Base-by-base conservation (phyloP, 1,140 invertebrate species). In the Trachelipus rathkii region DNA sequence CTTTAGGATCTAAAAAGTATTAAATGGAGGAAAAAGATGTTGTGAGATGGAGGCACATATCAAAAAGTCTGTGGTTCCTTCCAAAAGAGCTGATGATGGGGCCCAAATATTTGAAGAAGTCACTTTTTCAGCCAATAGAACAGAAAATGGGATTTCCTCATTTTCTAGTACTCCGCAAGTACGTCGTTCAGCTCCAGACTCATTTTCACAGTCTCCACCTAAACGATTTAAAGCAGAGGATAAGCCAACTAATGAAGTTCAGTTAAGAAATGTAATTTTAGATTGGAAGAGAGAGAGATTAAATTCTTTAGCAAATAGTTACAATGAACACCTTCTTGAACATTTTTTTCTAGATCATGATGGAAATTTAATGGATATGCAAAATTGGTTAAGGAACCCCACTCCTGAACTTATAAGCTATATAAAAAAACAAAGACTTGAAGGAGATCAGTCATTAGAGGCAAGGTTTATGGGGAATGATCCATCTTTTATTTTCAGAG, bases 291-390 rank as follows among this genome's bases (percentile, higher is more conserved):
- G 76, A 24, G 74, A 70, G 9, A 79, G 78, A 74, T 68, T 81
- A 67, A 77, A 79, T 44, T 68, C 68, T 73, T 75, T 81, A 24
- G 78, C 72, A 69, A 77, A 81, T 19, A 79, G 77, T 60, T 93
- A 93, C 85, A 89, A 89, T 81, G 93, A 95, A 83, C 89, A 92
- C 85, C 88, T 92, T 79, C 89, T 92, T 71, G 94, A 96, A 86
- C 86, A 92, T 72, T 96, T 91, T 87, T 95, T 93, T 85, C 87
- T 96, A 66, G 91, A 94, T 85, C 89, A 89, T 82, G 91, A 91
- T 78, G 92, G 92, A 50, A 95, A 94, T 85, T 90, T 95, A 85
- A 91, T 94, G 89, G 94, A 96, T 84, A 93, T 91, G 84, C 88
- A 89, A 81, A 85, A 88, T 45, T 96, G 93, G 91, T 90, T 90